phyloP scores from a whole-genome alignment of 2,113 vertebrate genomes.

The Archocentrus centrarchus region DNA sequence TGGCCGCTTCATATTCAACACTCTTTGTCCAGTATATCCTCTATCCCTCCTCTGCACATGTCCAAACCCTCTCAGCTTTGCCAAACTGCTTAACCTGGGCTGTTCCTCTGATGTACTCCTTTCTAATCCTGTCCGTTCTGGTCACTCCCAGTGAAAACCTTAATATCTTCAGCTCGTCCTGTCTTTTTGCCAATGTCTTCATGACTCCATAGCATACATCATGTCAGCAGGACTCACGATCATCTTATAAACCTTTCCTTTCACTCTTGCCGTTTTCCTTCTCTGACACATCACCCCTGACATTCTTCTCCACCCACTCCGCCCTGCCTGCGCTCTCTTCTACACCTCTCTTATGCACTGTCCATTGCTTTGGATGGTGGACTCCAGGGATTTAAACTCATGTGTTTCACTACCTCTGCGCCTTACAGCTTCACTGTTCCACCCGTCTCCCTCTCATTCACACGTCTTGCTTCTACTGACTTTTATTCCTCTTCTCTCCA shows the following conservation, averaged over 20 bases:
- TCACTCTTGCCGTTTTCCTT: neutral
- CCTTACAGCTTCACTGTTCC: rapidly evolving
- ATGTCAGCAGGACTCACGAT: too few species aligned
- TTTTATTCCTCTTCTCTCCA: neutral
- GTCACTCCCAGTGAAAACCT: too few species aligned
- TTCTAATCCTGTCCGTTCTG: too few species aligned
- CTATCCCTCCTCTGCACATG: too few species aligned
- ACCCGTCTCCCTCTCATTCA: neutral
- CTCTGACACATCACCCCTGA: neutral
- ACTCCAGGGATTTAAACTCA: too few species aligned
- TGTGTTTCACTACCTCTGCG: too few species aligned
- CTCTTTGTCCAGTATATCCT: too few species aligned
- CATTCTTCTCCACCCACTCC: neutral
- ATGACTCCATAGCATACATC: neutral
- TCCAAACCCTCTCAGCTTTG: too few species aligned
- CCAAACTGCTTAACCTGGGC: too few species aligned
- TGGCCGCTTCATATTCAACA: too few species aligned
- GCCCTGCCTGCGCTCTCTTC: neutral
- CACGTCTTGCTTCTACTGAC: neutral
- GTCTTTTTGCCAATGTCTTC: neutral
- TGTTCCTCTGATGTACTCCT: too few species aligned
- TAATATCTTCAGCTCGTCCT: too few species aligned
- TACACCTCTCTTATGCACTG: neutral
- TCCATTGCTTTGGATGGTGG: neutral
- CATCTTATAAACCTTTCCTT: neutral